Conservation (phyloP, 2,113 vertebrate genomes). For the Felis chaus region DNA sequence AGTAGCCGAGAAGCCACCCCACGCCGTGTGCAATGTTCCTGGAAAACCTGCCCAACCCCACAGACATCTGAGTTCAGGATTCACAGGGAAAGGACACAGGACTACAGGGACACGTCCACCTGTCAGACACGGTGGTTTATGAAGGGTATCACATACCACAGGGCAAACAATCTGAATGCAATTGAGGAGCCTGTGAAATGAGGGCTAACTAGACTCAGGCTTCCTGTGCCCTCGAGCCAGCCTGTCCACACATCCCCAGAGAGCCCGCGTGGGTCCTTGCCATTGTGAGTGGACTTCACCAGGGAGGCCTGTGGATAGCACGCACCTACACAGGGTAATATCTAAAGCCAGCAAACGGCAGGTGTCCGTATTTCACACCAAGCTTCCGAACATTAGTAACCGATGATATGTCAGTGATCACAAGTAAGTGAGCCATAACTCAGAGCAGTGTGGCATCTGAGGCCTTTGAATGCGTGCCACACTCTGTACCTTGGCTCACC, state of each 20-base stretch:
- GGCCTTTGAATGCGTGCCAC: not conserved
- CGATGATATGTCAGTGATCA: not conserved
- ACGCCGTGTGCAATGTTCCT: rapidly evolving
- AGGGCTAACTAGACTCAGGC: not conserved
- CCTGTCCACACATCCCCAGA: not conserved
- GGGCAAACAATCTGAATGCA: too few species aligned
- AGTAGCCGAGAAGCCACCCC: not conserved
- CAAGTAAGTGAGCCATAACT: not conserved
- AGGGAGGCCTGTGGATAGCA: not conserved
- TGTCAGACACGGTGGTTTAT: rapidly evolving
- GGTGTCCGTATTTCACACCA: not conserved
- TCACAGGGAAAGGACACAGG: not conserved
- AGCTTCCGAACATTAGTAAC: not conserved
- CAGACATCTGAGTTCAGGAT: not conserved
- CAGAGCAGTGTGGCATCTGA: too few species aligned
- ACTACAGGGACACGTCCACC: not conserved
- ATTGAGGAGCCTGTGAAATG: rapidly evolving
- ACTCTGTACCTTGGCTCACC: not conserved
- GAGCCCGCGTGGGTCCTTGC: not conserved
- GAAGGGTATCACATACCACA: not conserved
- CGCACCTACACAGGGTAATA: not conserved
- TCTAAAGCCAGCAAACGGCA: not conserved
- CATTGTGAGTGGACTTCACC: not conserved
- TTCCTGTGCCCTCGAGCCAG: not conserved
- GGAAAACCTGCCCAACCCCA: not conserved